Evolutionary conservation across 2,797 vertebrate species (phyloP).

Genomic region (Leptoclinus maculatus): DNA sequence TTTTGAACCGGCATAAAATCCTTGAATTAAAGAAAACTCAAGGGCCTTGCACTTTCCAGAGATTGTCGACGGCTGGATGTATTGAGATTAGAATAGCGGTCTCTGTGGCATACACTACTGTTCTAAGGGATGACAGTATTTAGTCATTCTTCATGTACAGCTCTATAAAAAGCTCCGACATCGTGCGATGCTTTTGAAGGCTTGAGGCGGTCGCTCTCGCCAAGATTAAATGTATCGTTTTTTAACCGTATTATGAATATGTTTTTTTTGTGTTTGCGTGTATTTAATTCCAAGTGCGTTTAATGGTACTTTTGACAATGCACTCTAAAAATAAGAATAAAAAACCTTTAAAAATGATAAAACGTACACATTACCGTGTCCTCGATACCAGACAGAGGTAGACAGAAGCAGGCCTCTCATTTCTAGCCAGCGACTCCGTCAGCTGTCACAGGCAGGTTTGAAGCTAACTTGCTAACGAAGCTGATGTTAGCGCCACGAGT

Average conservation of each 20-base stretch:
- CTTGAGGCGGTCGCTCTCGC: background rate
- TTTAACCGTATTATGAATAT: background rate
- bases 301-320: background rate
- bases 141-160: conserved; percentile 53
- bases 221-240: conserved; percentile 10
- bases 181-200: conserved; percentile 20
- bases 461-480: background rate
- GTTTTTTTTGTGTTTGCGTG: background rate
- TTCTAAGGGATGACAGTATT: conserved; percentile 59
- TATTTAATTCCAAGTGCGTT: background rate
- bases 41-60: conserved; percentile 84
- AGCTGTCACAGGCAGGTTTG: background rate
- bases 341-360: background rate
- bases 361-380: background rate
- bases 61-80: conserved; percentile 74
- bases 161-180: conserved; percentile 60
- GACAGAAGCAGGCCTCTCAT: background rate
- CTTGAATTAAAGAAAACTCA: conserved; percentile 87
- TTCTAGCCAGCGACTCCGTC: background rate
- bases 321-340: background rate
- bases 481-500: background rate
- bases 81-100: conserved; percentile 74
- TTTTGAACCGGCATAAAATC: conserved; percentile 85
- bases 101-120: conserved; percentile 67
- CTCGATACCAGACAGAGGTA: background rate